Conservation (phyloP, 2,113 vertebrate species). For the Scortum barcoo region DNA sequence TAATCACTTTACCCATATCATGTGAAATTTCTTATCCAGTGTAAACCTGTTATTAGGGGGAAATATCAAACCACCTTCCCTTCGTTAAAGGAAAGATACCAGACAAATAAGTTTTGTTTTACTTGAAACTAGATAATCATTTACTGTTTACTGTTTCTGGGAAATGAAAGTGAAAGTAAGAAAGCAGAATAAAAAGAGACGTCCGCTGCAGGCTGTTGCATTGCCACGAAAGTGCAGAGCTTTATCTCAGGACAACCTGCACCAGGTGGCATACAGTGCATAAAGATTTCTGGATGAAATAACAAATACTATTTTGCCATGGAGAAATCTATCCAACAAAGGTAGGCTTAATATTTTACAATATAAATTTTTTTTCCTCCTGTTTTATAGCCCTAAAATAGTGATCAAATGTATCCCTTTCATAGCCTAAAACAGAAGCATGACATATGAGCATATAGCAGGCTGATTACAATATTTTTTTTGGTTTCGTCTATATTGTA, state of each 20-base stretch:
- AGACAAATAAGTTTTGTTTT: constrained; percentile 30
- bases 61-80: no score
- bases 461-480: neutral
- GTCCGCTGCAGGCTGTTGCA: neutral
- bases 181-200: neutral
- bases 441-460: neutral
- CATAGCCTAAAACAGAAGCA: neutral
- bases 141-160: neutral
- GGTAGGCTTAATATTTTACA: constrained; percentile 4
- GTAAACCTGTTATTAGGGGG: no score
- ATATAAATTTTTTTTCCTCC: neutral
- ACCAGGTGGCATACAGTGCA: neutral
- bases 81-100: neutral
- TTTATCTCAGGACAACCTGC: neutral
- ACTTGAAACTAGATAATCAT: neutral
- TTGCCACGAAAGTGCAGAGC: neutral
- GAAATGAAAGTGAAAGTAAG: neutral
- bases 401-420: neutral
- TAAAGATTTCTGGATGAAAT: neutral
- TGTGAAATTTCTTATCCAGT: no score
- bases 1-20: no score
- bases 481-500: neutral
- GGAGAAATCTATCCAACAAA: neutral
- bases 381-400: neutral
- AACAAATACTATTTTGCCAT: neutral